A percentile compares a stretch with the other conserved stretches of the same genome.
Evolutionary conservation across 1,140 invertebrate genomes (phyloP).

Genomic region (Ceratitis capitata): DNA sequence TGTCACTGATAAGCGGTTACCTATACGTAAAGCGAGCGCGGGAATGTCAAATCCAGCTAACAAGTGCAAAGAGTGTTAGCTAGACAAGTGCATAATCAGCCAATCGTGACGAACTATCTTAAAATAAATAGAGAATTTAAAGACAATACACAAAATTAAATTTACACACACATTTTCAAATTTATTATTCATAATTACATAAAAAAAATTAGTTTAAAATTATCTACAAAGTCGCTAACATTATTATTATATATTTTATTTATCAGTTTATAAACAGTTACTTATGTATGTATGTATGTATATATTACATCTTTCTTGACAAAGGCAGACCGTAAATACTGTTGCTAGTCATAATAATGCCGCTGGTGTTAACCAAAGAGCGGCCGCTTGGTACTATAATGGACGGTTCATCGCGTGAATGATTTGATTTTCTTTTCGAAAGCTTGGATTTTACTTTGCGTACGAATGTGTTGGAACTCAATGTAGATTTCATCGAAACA

Average conservation of each 20-base stretch:
- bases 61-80: neutral
- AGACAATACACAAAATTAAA: neutral
- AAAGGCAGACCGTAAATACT: constrained; percentile 43
- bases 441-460: constrained; percentile 62
- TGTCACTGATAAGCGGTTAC: neutral
- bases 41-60: neutral
- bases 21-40: neutral
- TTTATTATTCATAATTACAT: neutral
- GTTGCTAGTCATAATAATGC: constrained; percentile 35
- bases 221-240: neutral
- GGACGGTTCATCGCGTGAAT: neutral
- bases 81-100: neutral
- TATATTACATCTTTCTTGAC: neutral
- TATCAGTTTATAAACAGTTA: neutral
- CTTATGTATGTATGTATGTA: too few species aligned
- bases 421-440: constrained; percentile 57
- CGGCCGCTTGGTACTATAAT: neutral
- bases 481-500: constrained; percentile 19
- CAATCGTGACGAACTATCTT: neutral
- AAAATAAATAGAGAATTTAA: neutral
- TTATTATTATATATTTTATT: neutral
- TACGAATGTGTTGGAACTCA: constrained; percentile 52
- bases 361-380: neutral
- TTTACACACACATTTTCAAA: neutral
- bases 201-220: neutral